Conservation (phyloP, 2,888 invertebrate genomes). For the Nineta flava region DNA sequence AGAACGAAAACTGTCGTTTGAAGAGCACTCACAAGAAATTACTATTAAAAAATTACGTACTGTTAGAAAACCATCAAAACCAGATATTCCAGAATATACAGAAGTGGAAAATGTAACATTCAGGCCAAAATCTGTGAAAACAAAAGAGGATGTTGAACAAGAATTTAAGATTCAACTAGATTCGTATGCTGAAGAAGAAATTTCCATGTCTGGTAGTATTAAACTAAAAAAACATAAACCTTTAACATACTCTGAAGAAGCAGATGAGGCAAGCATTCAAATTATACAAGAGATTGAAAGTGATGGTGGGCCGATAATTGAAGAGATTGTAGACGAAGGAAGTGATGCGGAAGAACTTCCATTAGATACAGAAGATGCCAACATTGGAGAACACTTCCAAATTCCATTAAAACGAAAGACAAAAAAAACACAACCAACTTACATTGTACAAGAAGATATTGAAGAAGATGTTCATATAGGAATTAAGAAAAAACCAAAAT, state of each 20-base stretch:
- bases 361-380: conserved; percentile 33
- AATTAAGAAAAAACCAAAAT: conserved; percentile 29
- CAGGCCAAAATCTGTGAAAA: conserved; percentile 56
- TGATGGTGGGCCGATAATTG: conserved; percentile 37
- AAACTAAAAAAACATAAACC: conserved; percentile 59
- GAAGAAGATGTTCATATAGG: conserved; percentile 41
- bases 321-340: conserved; percentile 49
- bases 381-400: conserved; percentile 33
- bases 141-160: conserved; percentile 76
- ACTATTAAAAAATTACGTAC: conserved; percentile 60
- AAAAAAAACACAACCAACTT: conserved; percentile 28
- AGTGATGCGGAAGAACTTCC: conserved; percentile 36
- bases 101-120: conserved; percentile 68
- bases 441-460: conserved; percentile 43
- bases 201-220: conserved; percentile 71
- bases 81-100: conserved; percentile 53
- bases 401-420: conserved; percentile 32
- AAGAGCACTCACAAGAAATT: conserved; percentile 47
- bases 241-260: conserved; percentile 60
- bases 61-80: conserved; percentile 42
- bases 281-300: conserved; percentile 47
- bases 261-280: conserved; percentile 58
- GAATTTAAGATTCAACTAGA: conserved; percentile 76
- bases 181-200: conserved; percentile 76
- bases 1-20: conserved; percentile 31